These are phyloP conservation scores for Dascillus cervinus DNA, from an alignment of 2,888 invertebrate species.

Conservation along the genomic window DNA sequence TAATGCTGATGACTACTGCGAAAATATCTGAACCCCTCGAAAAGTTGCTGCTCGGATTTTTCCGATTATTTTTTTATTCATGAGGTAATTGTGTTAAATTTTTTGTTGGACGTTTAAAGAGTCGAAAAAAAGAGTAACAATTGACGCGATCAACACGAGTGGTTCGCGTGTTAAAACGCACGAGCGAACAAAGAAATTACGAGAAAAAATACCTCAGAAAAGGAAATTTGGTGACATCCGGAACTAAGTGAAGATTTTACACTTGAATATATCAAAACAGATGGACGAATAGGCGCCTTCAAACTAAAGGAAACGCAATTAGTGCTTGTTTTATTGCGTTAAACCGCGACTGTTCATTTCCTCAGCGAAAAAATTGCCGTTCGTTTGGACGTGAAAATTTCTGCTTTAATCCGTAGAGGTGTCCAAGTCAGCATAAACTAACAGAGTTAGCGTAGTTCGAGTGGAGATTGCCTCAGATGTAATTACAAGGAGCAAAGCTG, in stretches of 20 bases:
- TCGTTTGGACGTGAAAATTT: neutral
- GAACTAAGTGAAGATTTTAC: constrained; percentile 9
- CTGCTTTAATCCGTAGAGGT: no score
- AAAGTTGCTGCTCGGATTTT: neutral
- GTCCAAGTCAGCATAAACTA: no score
- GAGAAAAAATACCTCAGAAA: constrained; percentile 13
- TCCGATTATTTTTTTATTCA: neutral
- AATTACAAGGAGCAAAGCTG: no score
- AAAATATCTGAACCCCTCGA: constrained; percentile 13
- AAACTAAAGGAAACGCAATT: neutral
- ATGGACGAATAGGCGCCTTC: neutral
- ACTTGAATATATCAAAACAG: constrained; percentile 5
- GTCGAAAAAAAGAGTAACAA: constrained; percentile 13
- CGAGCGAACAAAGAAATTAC: constrained; percentile 27
- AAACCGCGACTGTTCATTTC: neutral
- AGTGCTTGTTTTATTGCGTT: neutral
- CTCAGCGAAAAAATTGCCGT: neutral
- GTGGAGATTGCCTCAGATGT: no score
- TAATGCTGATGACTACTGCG: constrained; percentile 31
- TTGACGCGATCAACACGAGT: constrained; percentile 24
- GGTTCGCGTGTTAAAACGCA: constrained; percentile 26
- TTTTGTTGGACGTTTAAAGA: constrained; percentile 3
- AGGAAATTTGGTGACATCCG: constrained; percentile 8
- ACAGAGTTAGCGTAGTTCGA: no score
- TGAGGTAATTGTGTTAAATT: neutral